Percentiles rank a stretch among this genome's conserved stretches.
phyloP scores from a whole-genome alignment of 64 coral and sea anemone species.

The Dendronephthya gigantea region DNA sequence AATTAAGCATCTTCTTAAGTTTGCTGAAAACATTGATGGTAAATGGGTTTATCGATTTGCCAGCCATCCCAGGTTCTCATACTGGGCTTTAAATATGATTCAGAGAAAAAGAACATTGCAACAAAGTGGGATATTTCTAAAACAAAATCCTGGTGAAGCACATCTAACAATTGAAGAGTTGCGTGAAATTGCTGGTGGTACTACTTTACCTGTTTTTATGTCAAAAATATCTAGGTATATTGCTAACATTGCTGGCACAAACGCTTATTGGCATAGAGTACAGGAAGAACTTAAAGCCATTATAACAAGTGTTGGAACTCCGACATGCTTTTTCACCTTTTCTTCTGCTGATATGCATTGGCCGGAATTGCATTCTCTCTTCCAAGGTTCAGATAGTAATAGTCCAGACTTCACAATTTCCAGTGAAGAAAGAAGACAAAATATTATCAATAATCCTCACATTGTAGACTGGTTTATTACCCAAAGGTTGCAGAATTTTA shows the following conservation, averaged over 20 bases:
- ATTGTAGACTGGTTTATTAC: background rate
- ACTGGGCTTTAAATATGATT: constrained; percentile 7
- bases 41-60: background rate
- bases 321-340: no score
- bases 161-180: no score
- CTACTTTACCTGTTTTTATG: background rate
- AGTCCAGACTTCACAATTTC: background rate
- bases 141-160: no score
- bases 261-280: background rate
- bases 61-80: background rate
- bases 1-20: background rate
- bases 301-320: no score
- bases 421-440: constrained; percentile 1
- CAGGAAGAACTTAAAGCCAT: no score
- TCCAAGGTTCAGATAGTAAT: background rate
- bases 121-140: no score
- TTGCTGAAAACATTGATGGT: no score
- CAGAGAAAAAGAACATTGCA: background rate
- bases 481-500: no score
- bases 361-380: background rate
- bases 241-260: background rate
- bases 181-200: background rate
- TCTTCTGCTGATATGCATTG: no score
- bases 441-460: no score
- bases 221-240: constrained; percentile 2